These are phyloP conservation scores for Platyura marginata DNA, from an alignment of 1,140 invertebrate genomes.

Conservation along the genomic window DNA sequence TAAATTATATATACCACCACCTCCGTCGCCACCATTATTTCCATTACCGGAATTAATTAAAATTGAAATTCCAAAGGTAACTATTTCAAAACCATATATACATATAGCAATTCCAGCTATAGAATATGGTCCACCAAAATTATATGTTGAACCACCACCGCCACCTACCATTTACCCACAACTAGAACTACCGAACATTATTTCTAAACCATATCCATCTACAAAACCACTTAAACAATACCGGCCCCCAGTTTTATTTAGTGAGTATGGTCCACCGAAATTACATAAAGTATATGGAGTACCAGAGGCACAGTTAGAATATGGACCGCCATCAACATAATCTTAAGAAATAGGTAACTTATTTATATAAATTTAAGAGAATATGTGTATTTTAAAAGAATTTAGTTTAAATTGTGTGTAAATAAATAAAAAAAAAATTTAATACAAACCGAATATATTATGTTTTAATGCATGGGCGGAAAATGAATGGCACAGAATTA, in stretches of 20 bases:
- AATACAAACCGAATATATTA: no score
- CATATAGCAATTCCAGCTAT: not conserved
- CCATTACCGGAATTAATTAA: no score
- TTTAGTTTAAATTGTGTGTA: no score
- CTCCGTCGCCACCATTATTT: no score
- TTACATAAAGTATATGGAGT: conserved; percentile 3
- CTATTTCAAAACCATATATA: not conserved
- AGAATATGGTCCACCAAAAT: not conserved
- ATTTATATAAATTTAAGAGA: conserved; percentile 4
- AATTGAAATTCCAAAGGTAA: no score
- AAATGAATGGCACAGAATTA: no score
- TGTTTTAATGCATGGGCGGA: no score
- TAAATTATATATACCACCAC: not conserved
- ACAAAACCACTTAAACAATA: not conserved
- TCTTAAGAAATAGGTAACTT: no score
- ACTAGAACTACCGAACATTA: not conserved
- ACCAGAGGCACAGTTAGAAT: not conserved
- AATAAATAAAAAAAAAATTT: no score
- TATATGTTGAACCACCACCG: not conserved
- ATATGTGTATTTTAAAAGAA: no score
- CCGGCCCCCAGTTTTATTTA: not conserved
- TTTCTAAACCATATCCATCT: not conserved
- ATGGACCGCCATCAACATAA: not conserved
- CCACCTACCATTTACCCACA: not conserved
- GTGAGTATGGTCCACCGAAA: conserved; percentile 12